Percentiles rank a stretch among this genome's conserved stretches.
phyloP scores from a whole-genome alignment of 2,113 vertebrate species.

The Ellobius talpinus region DNA sequence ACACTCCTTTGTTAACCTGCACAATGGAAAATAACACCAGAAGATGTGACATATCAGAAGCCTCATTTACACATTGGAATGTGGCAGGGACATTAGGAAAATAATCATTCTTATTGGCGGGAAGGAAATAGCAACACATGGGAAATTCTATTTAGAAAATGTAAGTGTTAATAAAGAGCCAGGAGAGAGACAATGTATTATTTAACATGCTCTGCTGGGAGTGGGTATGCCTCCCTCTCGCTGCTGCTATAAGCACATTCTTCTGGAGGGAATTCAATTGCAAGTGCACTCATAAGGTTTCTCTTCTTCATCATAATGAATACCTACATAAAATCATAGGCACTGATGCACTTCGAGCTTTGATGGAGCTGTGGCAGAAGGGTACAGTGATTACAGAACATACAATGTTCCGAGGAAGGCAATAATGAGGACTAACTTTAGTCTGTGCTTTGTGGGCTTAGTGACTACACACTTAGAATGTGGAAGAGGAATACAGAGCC shows the following conservation, averaged over 20 bases:
- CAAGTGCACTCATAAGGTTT: neutral
- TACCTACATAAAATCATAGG: neutral
- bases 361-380: neutral
- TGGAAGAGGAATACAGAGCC: neutral
- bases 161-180: neutral
- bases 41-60: neutral
- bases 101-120: neutral
- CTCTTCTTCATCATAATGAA: neutral
- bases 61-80: neutral
- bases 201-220: neutral
- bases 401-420: neutral
- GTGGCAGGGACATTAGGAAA: neutral
- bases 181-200: neutral
- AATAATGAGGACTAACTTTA: neutral
- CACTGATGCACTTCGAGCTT: neutral
- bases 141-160: slow-evolving; percentile 20
- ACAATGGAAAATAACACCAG: neutral
- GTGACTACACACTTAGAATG: neutral
- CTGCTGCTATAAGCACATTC: neutral
- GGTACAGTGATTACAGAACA: neutral
- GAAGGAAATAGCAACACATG: neutral
- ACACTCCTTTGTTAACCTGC: neutral
- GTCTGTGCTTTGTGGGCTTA: neutral
- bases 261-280: neutral
- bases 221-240: neutral